phyloP scores from a whole-genome alignment of 2,797 vertebrate species.

The Pelodytes ibericus region DNA sequence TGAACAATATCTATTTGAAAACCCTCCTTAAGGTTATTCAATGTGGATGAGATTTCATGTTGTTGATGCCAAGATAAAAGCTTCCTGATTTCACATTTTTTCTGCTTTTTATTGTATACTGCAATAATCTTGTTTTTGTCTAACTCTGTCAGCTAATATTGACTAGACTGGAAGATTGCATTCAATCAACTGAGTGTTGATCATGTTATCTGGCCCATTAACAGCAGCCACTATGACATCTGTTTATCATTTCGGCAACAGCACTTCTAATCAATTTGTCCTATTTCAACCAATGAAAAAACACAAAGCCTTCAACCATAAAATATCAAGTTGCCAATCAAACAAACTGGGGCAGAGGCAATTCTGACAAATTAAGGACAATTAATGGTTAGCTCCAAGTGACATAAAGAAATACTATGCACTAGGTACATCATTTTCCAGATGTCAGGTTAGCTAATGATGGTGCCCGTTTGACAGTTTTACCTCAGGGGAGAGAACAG shows the following conservation, averaged over 20 bases:
- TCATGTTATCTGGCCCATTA: background rate
- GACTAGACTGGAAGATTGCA: background rate
- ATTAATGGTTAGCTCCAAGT: background rate
- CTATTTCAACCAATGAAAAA: background rate
- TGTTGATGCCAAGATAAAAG: background rate
- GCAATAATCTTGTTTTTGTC: conserved; percentile 4
- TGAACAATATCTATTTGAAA: background rate
- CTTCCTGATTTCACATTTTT: background rate
- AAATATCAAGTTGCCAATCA: conserved; percentile 6
- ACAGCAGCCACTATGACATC: background rate
- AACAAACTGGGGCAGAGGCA: conserved; percentile 16
- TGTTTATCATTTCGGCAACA: conserved; percentile 18
- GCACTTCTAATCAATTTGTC: conserved; percentile 16
- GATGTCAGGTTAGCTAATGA: conserved; percentile 49
- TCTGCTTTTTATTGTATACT: conserved; percentile 3
- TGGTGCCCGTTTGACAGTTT: conserved; percentile 42
- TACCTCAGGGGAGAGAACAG: conserved; percentile 42
- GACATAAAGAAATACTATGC: background rate
- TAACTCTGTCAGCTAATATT: conserved; percentile 9
- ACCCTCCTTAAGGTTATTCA: background rate
- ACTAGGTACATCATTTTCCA: conserved; percentile 25
- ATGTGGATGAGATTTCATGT: background rate
- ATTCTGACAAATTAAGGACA: conserved; percentile 22
- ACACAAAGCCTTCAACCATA: background rate
- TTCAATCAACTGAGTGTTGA: conserved; percentile 8